These are phyloP conservation scores for Syngnathus rostellatus DNA, from an alignment of 2,797 vertebrate genomes.

Conservation along the genomic window DNA sequence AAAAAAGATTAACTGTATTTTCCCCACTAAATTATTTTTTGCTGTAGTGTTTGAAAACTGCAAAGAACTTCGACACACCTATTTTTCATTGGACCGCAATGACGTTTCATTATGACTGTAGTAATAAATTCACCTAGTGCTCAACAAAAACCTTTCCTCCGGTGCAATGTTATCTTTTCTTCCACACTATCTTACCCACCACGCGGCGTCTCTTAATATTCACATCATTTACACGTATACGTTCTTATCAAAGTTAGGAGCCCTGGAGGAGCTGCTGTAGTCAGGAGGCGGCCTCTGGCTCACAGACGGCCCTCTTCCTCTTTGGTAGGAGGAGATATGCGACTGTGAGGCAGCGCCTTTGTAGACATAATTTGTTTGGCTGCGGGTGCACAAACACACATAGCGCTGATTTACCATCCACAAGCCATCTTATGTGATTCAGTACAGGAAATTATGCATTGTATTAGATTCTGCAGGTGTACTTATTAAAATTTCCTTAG, in stretches of 20 bases:
- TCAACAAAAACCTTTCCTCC: conserved; percentile 4
- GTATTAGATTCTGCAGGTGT: neutral
- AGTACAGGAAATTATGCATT: conserved; percentile 1
- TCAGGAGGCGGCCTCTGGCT: conserved; percentile 58
- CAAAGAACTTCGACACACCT: neutral
- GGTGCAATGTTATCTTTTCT: conserved; percentile 4
- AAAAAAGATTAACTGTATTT: neutral
- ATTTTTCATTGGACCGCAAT: neutral
- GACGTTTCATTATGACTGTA: neutral
- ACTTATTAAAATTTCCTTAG: neutral
- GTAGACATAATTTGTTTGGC: conserved; percentile 61
- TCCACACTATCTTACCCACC: conserved; percentile 2
- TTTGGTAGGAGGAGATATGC: conserved; percentile 70
- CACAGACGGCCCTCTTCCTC: conserved; percentile 58
- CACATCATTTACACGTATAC: conserved; percentile 77
- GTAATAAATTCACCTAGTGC: conserved; percentile 5
- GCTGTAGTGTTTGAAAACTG: too few relatives aligned
- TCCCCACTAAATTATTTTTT: too few relatives aligned
- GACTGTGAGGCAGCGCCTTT: conserved; percentile 74
- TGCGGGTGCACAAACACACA: conserved; percentile 41
- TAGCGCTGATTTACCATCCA: conserved; percentile 11
- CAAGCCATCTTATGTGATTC: neutral
- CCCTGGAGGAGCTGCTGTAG: conserved; percentile 64
- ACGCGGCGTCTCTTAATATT: conserved; percentile 19
- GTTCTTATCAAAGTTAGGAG: conserved; percentile 90